Percentiles rank a stretch among this genome's conserved stretches.
Conservation (phyloP, 2,113 vertebrate genomes). For the Todiramphus saurophagus region DNA sequence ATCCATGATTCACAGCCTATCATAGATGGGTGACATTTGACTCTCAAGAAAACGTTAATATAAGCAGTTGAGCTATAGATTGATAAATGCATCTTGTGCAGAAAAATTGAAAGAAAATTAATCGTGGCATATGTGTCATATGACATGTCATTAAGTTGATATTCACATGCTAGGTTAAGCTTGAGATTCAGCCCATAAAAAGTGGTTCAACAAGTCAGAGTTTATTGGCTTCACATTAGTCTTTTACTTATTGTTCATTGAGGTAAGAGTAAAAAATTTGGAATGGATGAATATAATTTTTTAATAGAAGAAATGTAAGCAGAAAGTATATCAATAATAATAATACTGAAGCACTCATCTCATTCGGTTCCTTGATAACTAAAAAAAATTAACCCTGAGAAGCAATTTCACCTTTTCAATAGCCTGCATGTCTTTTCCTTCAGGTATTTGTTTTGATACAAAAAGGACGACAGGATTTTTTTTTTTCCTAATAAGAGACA, state of each 20-base stretch:
- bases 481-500: background rate
- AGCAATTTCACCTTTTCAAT: background rate
- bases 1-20: background rate
- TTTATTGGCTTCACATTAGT: background rate
- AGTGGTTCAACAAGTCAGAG: background rate
- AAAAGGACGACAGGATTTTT: background rate
- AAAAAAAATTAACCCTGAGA: background rate
- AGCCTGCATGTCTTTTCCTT: background rate
- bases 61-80: background rate
- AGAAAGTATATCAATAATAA: background rate
- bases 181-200: background rate
- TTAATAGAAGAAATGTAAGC: background rate
- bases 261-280: background rate
- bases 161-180: background rate
- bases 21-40: background rate
- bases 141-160: background rate
- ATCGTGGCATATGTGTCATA: background rate
- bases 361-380: background rate
- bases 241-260: background rate
- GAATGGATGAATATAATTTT: background rate
- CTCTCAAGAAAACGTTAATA: conserved; percentile 5
- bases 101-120: conserved; percentile 17
- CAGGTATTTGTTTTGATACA: background rate
- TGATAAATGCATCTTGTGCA: background rate
- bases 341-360: background rate